phyloP scores from a whole-genome alignment of 2,797 vertebrate species.

The Tenualosa ilisha region DNA sequence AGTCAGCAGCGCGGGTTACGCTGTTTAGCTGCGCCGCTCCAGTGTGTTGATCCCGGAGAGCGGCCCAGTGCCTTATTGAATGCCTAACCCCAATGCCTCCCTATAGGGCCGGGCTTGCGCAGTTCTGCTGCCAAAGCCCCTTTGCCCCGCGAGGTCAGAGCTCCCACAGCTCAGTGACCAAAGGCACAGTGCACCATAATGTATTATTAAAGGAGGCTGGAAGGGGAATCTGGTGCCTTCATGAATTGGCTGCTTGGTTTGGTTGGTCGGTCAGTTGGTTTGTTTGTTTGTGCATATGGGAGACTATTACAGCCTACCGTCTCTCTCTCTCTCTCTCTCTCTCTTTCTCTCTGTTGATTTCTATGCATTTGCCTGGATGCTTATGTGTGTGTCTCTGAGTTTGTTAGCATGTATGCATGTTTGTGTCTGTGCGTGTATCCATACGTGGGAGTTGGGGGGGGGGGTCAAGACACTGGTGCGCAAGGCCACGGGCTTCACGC shows the following conservation, averaged over 20 bases:
- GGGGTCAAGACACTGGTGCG: constrained; percentile 44
- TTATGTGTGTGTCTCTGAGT: constrained; percentile 37
- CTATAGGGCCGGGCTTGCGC: constrained; percentile 67
- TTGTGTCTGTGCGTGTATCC: constrained; percentile 55
- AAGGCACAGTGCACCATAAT: constrained; percentile 26
- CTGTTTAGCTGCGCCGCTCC: background rate
- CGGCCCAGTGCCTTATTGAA: constrained; percentile 75
- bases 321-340: background rate
- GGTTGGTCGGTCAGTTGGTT: background rate
- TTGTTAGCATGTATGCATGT: constrained; percentile 55
- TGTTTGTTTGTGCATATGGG: background rate
- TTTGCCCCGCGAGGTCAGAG: constrained; percentile 51
- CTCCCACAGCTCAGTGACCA: constrained; percentile 41
- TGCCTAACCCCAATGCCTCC: constrained; percentile 63
- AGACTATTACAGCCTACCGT: background rate
- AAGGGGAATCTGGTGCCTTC: background rate
- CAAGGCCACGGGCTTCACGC: constrained; percentile 42
- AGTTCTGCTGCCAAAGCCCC: constrained; percentile 59
- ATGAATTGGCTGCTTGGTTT: background rate
- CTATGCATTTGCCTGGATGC: background rate
- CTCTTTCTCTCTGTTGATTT: background rate
- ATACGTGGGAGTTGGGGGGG: constrained; percentile 47
- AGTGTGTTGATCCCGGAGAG: background rate
- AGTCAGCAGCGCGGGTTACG: background rate
- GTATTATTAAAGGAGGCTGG: constrained; percentile 30